Percentiles rank a stretch among this genome's conserved stretches.
Conservation (phyloP, 2,888 invertebrate genomes). For the Podabrus alpinus region DNA sequence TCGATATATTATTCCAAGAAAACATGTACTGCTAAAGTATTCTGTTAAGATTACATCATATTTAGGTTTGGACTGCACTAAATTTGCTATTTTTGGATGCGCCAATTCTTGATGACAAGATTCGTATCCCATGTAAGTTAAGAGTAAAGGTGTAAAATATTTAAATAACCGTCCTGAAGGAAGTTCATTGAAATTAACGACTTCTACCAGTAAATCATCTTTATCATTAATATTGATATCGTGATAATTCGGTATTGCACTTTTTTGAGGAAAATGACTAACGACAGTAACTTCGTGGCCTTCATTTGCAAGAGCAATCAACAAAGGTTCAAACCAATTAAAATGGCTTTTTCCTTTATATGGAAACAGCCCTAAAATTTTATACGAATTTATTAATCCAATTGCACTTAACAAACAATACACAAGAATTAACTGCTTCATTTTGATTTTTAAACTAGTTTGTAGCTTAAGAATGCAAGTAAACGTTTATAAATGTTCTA, state of each 20-base stretch:
- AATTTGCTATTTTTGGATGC: conserved; percentile 36
- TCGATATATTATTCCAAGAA: conserved; percentile 65
- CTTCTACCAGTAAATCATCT: not conserved
- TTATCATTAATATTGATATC: conserved; percentile 27
- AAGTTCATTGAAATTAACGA: not conserved
- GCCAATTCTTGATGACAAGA: conserved; percentile 18
- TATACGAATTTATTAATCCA: conserved; percentile 44
- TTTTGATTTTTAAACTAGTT: not conserved
- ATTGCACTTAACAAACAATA: not conserved
- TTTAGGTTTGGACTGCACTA: conserved; percentile 45
- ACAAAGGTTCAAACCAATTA: conserved; percentile 64
- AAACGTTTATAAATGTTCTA: too few species aligned
- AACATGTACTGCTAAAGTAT: conserved; percentile 71
- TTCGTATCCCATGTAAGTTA: conserved; percentile 1
- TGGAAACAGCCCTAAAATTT: conserved; percentile 68
- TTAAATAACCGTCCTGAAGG: not conserved
- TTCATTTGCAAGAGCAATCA: conserved; percentile 63
- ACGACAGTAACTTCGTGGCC: conserved; percentile 73
- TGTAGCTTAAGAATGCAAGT: too few species aligned
- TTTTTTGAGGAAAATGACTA: conserved; percentile 61
- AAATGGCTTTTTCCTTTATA: conserved; percentile 75
- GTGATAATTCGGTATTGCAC: conserved; percentile 26
- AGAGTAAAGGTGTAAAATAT: not conserved
- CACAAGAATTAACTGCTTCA: not conserved
- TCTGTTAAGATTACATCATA: conserved; percentile 71